A percentile compares a stretch with the other conserved stretches of the same genome.
Conservation (phyloP, 2,113 vertebrate species). For the Eptesicus fuscus region DNA sequence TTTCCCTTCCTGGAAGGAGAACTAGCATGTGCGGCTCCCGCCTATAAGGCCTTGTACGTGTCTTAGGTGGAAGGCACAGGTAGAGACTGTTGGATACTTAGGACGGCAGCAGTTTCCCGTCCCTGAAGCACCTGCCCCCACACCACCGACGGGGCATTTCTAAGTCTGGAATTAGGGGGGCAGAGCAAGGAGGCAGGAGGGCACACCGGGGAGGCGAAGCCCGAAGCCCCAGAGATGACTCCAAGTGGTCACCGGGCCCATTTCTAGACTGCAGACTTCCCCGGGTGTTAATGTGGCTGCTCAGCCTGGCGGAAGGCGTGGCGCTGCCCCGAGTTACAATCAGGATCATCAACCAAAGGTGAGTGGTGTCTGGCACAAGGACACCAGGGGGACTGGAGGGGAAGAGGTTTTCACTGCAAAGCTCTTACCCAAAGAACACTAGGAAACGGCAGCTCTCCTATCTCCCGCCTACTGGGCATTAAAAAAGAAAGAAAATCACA, state of each 20-base stretch:
- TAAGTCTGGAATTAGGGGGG: neutral
- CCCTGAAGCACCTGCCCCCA: neutral
- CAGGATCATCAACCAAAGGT: neutral
- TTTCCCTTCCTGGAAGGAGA: neutral
- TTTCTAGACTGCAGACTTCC: neutral
- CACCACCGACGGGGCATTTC: neutral
- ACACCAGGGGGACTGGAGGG: neutral
- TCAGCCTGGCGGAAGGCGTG: neutral
- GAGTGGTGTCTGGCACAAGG: neutral
- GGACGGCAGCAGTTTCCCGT: fast-evolving
- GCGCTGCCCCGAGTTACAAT: neutral
- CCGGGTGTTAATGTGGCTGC: neutral
- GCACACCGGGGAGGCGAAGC: fast-evolving
- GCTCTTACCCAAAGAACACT: neutral
- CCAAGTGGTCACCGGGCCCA: fast-evolving
- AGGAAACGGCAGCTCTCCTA: neutral
- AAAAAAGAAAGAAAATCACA: neutral
- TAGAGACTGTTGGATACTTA: neutral
- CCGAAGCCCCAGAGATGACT: neutral
- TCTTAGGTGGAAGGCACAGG: neutral
- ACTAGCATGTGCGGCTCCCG: neutral
- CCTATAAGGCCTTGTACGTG: neutral
- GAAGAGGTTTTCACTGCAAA: neutral
- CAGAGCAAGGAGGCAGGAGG: neutral
- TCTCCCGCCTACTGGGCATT: neutral